Evolutionary conservation across 1,140 invertebrate species (phyloP), one percentile per base, ranked within the genome.

Genomic region (Asbolus verrucosus): DNA sequence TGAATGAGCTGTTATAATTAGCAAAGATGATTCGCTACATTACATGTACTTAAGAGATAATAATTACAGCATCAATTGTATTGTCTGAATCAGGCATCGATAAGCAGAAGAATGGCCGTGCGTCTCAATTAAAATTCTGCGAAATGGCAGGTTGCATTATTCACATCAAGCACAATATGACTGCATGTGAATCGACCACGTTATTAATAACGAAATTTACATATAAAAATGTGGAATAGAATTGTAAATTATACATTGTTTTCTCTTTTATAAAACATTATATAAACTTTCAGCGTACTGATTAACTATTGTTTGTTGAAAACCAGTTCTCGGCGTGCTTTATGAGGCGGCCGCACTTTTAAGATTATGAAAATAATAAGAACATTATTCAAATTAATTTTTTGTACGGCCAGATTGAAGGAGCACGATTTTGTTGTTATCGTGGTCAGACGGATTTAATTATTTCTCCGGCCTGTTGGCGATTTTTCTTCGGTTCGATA

Each of bases 171-270:
- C 59, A 69, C 59, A 69, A 69, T 69, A 65, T 61, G 67, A 43
- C 59, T 62, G 38, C 61, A 63, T 63, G 61, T 27, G 61, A 63
- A 63, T 24, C 61, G 61, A 41, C n/a, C 61, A 21, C 19, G 61
- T 63, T 63, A 63, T 63, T 63, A 63, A 63, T 54, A 62, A 33
- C 39, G 39, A 46, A 66, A 67, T 71, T 71, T 71, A 33, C 69
- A 71, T 71, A 71, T 66, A 66, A 71, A 71, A 71, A 71, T 66
- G 11, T 61, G 38, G 33, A 39, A 71, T 71, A 71, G 69, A 71
- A 71, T 71, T 71, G 69, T 71, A 71, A 71, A 71, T 71, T 71
- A 66, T 39, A 66, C 50, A 71, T 71, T 71, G 69, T 71, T 71
- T 59, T 54, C 69, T 11, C 16, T 19, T 50, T 66, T 33, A 59